These are phyloP conservation scores for Procambarus virginalis DNA, from an alignment of 1,140 invertebrate species.

Conservation along the genomic window DNA sequence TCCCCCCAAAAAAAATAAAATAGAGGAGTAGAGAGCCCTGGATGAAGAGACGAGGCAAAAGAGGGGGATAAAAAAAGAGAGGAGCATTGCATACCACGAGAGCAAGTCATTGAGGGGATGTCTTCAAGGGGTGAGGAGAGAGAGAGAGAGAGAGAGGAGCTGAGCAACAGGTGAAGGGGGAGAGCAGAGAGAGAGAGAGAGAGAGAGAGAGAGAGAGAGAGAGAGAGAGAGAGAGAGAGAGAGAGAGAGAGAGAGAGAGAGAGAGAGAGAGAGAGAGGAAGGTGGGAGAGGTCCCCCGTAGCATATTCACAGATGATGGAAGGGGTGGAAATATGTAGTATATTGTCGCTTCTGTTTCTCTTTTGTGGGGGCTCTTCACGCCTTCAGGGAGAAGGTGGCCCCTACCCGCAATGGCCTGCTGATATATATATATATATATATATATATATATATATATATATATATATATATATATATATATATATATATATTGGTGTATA, in stretches of 20 bases:
- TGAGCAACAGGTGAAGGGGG: background rate
- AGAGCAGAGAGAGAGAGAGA: background rate
- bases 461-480: conserved; percentile 5
- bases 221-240: too few relatives aligned
- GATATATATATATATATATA: background rate
- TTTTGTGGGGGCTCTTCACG: background rate
- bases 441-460: conserved; percentile 5
- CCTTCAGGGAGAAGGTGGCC: background rate
- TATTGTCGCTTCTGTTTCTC: background rate
- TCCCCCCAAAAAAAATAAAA: background rate
- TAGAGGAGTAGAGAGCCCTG: background rate
- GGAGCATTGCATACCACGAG: too few relatives aligned
- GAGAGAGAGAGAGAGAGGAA: background rate
- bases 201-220: background rate
- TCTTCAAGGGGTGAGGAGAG: background rate
- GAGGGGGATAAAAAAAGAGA: too few relatives aligned
- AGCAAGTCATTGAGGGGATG: background rate
- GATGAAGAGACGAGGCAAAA: background rate
- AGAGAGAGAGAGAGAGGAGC: background rate
- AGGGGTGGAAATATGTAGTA: background rate
- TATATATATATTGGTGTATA: background rate
- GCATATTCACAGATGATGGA: background rate
- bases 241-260: background rate
- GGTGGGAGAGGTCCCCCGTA: background rate
- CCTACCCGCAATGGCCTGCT: background rate